Conservation (phyloP, 2,797 vertebrate genomes). For the Poeciliopsis gracilis region DNA sequence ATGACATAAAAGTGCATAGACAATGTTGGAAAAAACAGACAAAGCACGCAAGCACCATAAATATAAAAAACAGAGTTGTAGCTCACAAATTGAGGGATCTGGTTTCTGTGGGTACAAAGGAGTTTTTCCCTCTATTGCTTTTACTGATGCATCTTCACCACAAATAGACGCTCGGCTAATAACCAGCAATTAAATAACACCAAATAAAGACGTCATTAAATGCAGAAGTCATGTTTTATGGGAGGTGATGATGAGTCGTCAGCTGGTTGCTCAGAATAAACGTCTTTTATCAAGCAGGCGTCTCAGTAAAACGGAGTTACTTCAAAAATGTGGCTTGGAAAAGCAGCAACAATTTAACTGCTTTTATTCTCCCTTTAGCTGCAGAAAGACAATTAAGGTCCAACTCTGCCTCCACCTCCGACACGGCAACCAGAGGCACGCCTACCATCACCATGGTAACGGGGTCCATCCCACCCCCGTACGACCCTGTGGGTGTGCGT, state of each 20-base stretch:
- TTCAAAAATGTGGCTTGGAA: not conserved
- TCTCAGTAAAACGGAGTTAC: not conserved
- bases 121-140: no score
- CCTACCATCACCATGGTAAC: conserved; percentile 13
- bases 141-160: not conserved
- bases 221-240: not conserved
- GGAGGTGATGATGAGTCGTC: not conserved
- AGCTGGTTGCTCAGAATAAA: not conserved
- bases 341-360: not conserved
- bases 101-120: no score
- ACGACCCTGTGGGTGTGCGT: conserved; percentile 43
- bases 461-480: conserved; percentile 42
- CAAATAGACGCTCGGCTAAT: not conserved
- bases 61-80: no score
- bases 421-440: not conserved
- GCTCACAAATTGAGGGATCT: no score
- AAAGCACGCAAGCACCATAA: no score
- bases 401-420: conserved; percentile 18
- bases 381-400: conserved; percentile 34
- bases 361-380: conserved; percentile 1
- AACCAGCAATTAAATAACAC: not conserved
- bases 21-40: no score
- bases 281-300: not conserved
- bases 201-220: not conserved
- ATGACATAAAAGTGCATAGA: no score